Evolutionary conservation across 2,888 invertebrate genomes (phyloP).

Genomic region (Xestia rhomboidea): DNA sequence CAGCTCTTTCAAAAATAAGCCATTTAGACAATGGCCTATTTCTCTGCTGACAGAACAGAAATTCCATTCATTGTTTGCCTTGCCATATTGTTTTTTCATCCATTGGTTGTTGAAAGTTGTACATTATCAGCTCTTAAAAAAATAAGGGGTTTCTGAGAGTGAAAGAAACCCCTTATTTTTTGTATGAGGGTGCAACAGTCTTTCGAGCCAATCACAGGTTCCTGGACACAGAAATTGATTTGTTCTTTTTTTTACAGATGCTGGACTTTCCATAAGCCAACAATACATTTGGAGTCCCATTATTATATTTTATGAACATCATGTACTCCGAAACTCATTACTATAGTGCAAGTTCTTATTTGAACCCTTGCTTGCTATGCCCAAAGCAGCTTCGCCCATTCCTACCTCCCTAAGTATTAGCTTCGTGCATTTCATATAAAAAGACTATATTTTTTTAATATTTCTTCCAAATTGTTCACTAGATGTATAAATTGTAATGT

Average conservation of each 20-base stretch:
- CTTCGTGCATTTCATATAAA: slow-evolving; percentile 44
- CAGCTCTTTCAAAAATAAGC: too few relatives aligned
- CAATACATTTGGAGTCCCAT: slow-evolving; percentile 9
- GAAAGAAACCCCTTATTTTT: too few relatives aligned
- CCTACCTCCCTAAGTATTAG: slow-evolving; percentile 46
- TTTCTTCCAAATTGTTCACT: slow-evolving; percentile 60
- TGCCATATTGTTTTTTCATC: neutral
- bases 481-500: slow-evolving; percentile 56
- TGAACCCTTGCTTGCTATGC: slow-evolving; percentile 41
- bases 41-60: neutral
- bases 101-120: neutral
- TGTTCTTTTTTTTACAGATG: slow-evolving; percentile 82
- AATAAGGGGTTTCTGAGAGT: neutral
- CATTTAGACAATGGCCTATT: neutral
- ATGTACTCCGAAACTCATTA: slow-evolving; percentile 21
- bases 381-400: slow-evolving; percentile 42
- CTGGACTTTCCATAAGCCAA: slow-evolving; percentile 86
- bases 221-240: neutral
- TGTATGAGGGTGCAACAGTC: neutral
- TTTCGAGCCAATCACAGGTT: neutral
- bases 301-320: slow-evolving; percentile 46
- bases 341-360: slow-evolving; percentile 35
- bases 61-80: neutral
- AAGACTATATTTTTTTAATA: slow-evolving; percentile 52
- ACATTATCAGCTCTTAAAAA: neutral